These are phyloP conservation scores for Chlorodrepanis virens DNA, from an alignment of 2,113 vertebrate species.

Conservation along the genomic window DNA sequence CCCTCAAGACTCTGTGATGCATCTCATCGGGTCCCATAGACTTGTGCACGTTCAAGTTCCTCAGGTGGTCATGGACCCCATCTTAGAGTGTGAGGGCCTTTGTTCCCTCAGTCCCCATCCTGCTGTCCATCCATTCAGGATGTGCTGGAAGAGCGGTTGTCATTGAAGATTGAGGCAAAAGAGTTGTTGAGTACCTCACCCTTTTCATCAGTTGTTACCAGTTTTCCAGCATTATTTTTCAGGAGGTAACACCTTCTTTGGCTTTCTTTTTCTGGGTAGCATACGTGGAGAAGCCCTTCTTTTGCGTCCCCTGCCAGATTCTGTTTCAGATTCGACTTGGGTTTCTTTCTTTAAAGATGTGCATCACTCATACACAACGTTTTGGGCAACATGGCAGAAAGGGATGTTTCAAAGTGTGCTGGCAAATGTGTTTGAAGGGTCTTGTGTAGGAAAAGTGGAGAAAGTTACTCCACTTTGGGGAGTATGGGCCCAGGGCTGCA, in stretches of 20 bases:
- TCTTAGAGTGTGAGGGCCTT: not conserved
- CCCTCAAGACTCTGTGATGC: not conserved
- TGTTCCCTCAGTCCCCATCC: not conserved
- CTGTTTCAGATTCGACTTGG: not conserved
- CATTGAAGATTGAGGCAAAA: not conserved
- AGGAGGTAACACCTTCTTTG: not conserved
- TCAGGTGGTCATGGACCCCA: accelerated
- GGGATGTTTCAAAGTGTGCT: not conserved
- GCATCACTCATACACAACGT: not conserved
- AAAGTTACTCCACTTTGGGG: not conserved
- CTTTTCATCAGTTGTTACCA: not conserved
- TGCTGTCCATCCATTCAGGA: not conserved
- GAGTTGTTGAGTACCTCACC: not conserved
- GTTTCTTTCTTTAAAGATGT: not conserved
- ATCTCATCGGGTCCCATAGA: accelerated
- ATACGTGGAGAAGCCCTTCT: not conserved
- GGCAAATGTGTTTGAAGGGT: not conserved
- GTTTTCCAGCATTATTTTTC: not conserved
- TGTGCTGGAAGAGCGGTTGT: not conserved
- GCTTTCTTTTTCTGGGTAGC: not conserved
- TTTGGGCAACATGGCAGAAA: not conserved
- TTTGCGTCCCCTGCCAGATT: not conserved
- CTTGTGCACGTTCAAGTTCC: not conserved
- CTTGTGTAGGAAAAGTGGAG: not conserved
- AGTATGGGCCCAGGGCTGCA: not conserved